Conservation (phyloP, 2,113 vertebrate genomes). For the Grammomys dolichurus region DNA sequence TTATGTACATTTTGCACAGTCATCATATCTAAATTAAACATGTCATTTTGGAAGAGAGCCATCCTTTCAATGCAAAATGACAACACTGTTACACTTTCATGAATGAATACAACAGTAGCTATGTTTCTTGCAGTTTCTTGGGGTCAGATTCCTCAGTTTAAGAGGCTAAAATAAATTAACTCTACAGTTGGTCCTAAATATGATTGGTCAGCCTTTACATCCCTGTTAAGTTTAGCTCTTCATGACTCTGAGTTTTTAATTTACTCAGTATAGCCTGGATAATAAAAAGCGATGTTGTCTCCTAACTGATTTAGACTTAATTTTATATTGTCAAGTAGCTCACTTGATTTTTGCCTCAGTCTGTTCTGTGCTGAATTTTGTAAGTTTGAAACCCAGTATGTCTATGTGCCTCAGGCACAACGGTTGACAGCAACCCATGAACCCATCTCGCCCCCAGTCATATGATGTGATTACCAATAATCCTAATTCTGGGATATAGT, state of each 20-base stretch:
- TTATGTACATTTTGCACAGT: neutral
- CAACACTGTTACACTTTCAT: neutral
- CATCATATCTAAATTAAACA: neutral
- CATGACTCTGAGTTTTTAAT: constrained; percentile 19
- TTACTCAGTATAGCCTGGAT: constrained; percentile 10
- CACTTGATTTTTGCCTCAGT: neutral
- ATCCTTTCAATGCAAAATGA: neutral
- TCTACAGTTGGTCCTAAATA: neutral
- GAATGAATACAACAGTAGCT: neutral
- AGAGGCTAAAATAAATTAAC: constrained; percentile 41
- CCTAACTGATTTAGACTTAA: neutral
- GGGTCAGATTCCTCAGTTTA: neutral
- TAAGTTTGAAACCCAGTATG: constrained; percentile 32
- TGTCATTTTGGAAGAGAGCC: neutral
- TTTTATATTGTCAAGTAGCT: constrained; percentile 56
- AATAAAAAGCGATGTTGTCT: constrained; percentile 9
- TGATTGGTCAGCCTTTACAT: neutral
- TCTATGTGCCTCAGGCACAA: constrained; percentile 68
- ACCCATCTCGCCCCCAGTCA: constrained; percentile 66
- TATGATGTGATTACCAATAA: constrained; percentile 77
- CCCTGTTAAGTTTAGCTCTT: neutral
- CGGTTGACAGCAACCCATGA: constrained; percentile 61
- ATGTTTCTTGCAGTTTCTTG: neutral
- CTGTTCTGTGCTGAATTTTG: neutral
- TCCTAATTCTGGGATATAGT: constrained; percentile 79